phyloP scores from a whole-genome alignment of 92 coral and sea anemone species.

The Meandrina meandrites region DNA sequence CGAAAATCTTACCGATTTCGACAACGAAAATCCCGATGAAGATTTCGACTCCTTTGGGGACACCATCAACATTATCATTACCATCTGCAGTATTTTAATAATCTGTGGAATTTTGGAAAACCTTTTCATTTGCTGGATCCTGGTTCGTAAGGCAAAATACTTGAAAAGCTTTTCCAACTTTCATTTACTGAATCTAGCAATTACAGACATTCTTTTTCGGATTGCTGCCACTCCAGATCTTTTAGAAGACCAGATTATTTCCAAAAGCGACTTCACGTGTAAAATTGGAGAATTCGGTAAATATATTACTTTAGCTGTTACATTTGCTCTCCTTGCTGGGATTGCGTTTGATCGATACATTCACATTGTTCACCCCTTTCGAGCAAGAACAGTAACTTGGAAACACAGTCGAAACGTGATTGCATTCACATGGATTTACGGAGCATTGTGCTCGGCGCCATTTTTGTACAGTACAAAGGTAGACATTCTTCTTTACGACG shows the following conservation, averaged over 20 bases:
- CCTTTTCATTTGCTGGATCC: constrained; percentile 8
- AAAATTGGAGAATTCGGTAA: constrained; percentile 6
- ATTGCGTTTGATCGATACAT: constrained; percentile 44
- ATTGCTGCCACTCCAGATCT: background rate
- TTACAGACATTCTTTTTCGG: constrained; percentile 36
- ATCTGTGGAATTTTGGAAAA: constrained; percentile 21
- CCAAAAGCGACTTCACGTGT: constrained; percentile 1
- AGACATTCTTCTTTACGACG: background rate
- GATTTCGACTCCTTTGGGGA: background rate
- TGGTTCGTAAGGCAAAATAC: constrained; percentile 14
- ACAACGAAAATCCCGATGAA: background rate
- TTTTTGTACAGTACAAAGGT: constrained; percentile 12
- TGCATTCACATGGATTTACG: constrained; percentile 38
- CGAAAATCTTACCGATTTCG: background rate
- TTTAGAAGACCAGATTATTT: background rate
- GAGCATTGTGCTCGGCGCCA: constrained; percentile 31
- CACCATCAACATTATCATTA: background rate
- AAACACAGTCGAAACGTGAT: constrained; percentile 47
- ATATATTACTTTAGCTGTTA: constrained; percentile 24
- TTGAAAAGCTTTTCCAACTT: constrained; percentile 42
- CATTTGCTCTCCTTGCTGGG: constrained; percentile 36
- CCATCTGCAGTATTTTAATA: background rate
- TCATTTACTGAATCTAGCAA: constrained; percentile 29
- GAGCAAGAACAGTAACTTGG: constrained; percentile 54
- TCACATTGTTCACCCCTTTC: constrained; percentile 37